Evolutionary conservation across 2,888 invertebrate species (phyloP).

Genomic region (Cartodere bifasciata): DNA sequence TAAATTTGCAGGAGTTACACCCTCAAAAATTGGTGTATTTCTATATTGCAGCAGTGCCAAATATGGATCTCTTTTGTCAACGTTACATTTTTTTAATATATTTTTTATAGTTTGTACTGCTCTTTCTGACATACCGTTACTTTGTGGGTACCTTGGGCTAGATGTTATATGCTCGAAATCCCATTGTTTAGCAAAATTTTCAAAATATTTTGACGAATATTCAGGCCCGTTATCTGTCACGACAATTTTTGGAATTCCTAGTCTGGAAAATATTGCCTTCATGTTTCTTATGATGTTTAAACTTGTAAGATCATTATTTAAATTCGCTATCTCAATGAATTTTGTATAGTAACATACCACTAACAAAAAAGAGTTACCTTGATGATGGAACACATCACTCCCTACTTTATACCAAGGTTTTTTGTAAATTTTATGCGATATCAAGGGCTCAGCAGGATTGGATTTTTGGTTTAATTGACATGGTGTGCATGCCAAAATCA

Average conservation of each 20-base stretch:
- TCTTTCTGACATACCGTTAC: conserved; percentile 15
- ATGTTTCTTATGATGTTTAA: conserved; percentile 4
- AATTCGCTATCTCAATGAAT: conserved; percentile 7
- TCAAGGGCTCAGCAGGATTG: conserved; percentile 11
- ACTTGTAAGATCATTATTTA: too few relatives aligned
- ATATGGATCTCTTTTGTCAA: conserved; percentile 7
- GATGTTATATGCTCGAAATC: conserved; percentile 14
- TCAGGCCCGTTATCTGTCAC: conserved; percentile 19
- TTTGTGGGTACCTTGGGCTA: conserved; percentile 14
- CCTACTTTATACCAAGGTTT: conserved; percentile 11
- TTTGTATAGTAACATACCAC: conserved; percentile 8
- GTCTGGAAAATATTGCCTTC: conserved; percentile 10
- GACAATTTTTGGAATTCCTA: conserved; percentile 14
- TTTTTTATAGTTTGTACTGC: conserved; percentile 11
- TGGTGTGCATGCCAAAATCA: conserved; percentile 9
- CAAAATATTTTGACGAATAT: conserved; percentile 13
- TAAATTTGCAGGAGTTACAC: conserved; percentile 12
- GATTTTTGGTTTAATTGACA: conserved; percentile 10
- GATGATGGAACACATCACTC: conserved; percentile 10
- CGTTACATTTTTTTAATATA: conserved; percentile 10
- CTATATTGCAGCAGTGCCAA: conserved; percentile 9
- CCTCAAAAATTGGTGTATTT: conserved; percentile 9
- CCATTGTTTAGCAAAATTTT: conserved; percentile 14
- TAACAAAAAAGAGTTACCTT: conserved; percentile 1
- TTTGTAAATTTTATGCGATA: conserved; percentile 10